Evolutionary conservation across 23 tunicate species (phyloP), one percentile per base, ranked within the genome.

Genomic region (Ascidia mentula): DNA sequence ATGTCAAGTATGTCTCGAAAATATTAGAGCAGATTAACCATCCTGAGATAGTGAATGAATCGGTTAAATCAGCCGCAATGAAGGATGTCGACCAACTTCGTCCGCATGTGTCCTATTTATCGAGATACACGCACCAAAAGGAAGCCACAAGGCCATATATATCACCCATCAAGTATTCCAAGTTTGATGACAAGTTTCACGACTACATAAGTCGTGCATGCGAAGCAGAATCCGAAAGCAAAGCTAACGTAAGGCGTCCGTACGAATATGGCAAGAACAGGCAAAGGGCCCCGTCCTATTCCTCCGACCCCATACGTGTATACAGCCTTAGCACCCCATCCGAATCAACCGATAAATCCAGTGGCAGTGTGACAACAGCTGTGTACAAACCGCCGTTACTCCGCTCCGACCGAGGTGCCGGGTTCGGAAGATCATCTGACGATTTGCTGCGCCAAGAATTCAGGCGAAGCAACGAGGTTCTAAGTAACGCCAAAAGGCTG

Each of bases 301-400:
- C 12, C 1, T 53, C 65, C 24, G 65, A 53, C 65, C 65, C 65
- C 13, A 53, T 53, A 20, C 65, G 65, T 53, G 65, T 53, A 28
- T 53, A 53, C 65, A 53, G 65, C 65, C 65, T 53, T 26, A 53
- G 65, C 65, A 53, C 65, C 22, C 65, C 65, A 3, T 53, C 65
- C 7, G 65, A 53, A 53, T 20, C 65, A 3, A 53, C 65, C 2
- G 65, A 53, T 9, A 9, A 28, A 53, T 5, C 7, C 1, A n/a
- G n/a, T n/a, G 65, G 65, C 7, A 53, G 65, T 53, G 65, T 28
- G 28, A 9, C 65, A 5, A 53, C 65, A 20, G 65, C 65, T 53
- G 22, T 53, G 65, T 53, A 53, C 65, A 53, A 28, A 28, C 65
- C 65, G 28, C 28, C 7, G 1, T 53, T 53, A 20, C 24, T 53